Percentiles rank a stretch among this genome's conserved stretches.
Conservation (phyloP, 2,113 vertebrate species). For the Turdus rufiventris region DNA sequence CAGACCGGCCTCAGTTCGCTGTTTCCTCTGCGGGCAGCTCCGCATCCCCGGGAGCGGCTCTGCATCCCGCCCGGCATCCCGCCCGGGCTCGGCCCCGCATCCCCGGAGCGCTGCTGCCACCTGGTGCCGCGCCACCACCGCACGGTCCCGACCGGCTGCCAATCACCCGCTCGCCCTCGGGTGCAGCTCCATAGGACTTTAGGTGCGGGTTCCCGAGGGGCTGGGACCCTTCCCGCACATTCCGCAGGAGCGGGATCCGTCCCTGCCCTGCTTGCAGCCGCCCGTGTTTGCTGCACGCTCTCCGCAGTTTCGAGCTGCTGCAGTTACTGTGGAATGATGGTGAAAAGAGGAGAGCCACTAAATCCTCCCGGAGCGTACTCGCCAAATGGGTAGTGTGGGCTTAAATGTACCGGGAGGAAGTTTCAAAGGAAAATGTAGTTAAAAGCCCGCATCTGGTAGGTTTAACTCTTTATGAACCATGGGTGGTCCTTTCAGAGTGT, state of each 20-base stretch:
- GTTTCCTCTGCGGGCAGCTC: background rate
- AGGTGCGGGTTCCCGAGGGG: background rate
- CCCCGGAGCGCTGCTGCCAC: conserved; percentile 46
- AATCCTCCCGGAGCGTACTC: background rate
- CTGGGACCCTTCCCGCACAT: background rate
- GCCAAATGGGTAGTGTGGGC: background rate
- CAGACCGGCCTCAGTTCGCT: fast-evolving
- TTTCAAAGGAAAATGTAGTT: background rate
- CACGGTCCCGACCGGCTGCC: background rate
- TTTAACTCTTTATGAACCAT: background rate
- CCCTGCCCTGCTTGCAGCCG: background rate
- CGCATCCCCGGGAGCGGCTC: background rate
- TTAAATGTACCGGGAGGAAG: background rate
- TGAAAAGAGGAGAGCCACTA: background rate
- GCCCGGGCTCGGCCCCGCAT: background rate
- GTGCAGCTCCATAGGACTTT: fast-evolving
- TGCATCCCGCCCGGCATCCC: too few species aligned
- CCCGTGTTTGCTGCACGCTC: fast-evolving
- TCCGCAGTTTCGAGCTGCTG: fast-evolving
- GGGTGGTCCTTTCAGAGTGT: background rate
- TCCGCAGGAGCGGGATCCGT: background rate
- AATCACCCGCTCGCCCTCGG: background rate
- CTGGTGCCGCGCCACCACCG: background rate
- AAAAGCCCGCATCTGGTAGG: background rate
- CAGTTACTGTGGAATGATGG: fast-evolving